Base-by-base conservation (phyloP, 2,888 invertebrate genomes). In the Cetonia aurata region DNA sequence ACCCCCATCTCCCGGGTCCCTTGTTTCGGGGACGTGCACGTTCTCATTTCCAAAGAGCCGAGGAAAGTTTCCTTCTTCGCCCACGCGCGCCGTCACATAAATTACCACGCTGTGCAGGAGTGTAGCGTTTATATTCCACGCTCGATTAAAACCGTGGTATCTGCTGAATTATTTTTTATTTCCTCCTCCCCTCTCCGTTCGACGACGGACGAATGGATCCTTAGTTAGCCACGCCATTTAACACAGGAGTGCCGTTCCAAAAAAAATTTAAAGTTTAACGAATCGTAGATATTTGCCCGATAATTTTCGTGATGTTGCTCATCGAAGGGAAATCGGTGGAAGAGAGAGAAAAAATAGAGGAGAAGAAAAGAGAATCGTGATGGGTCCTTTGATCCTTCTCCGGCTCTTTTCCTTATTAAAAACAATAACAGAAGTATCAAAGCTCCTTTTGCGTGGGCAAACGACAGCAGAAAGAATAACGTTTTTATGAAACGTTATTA, bases 121-220 rank as follows among this genome's bases (percentile, higher is more conserved):
- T 75, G 57, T 68, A 59, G 75, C 79, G 76, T 80, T 80, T 80
- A 81, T 82, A 81, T 80, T 80, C 80, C 80, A 78, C 79, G 81
- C 76, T 80, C 81, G 79, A 82, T 82, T 82, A 80, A 80, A 76
- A 77, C 77, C 77, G 74, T 75, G 79, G 78, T 79, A 80, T 79
- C 79, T 77, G 79, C 25, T 25, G 25, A 79, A 80, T 80, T 79
- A 79, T 80, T 81, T 79, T 80, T 79, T 79, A 44, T 69, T 67
- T 52, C 10, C 15, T 50, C 19, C 46, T 48, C 13, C 37, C 50
- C 9, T 13, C 4, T 10, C 50, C 33, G 8, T 65, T 6, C 41
- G 37, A 4, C n/a, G 17, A 12, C 44, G 31, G 17, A 15, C 17
- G 33, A n/a, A 13, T n/a, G 13, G 19, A 53, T n/a, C 52, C 55